Evolutionary conservation across 2,113 vertebrate genomes (phyloP).

Genomic region (Arenaria interpres): DNA sequence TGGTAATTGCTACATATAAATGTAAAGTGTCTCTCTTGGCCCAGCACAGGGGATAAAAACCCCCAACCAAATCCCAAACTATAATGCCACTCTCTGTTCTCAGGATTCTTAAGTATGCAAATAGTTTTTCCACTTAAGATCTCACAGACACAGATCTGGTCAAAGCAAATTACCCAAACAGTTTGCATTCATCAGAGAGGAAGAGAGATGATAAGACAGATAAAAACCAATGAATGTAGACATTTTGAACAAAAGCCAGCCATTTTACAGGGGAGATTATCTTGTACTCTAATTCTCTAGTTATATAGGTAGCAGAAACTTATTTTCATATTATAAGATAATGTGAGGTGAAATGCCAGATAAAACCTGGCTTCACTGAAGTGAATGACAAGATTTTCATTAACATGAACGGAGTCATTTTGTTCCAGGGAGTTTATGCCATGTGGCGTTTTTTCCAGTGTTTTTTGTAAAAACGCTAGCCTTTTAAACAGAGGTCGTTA

Average conservation of each 20-base stretch:
- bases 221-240: constrained; percentile 57
- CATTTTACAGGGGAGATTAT: constrained; percentile 45
- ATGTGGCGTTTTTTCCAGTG: background rate
- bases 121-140: constrained; percentile 73
- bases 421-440: background rate
- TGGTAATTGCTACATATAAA: constrained; percentile 44
- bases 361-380: constrained; percentile 10
- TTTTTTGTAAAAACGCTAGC: background rate
- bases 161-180: constrained; percentile 70
- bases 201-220: constrained; percentile 63
- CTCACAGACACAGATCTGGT: constrained; percentile 65
- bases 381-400: constrained; percentile 7
- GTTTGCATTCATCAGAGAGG: constrained; percentile 62
- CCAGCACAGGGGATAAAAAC: constrained; percentile 22
- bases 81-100: constrained; percentile 44
- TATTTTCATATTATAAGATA: constrained; percentile 58
- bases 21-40: constrained; percentile 50
- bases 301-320: constrained; percentile 34
- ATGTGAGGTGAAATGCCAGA: constrained; percentile 42
- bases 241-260: constrained; percentile 56
- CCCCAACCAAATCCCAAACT: constrained; percentile 43
- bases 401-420: background rate
- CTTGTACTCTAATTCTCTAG: constrained; percentile 22
- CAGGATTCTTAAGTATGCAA: constrained; percentile 72
- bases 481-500: background rate